Conservation (phyloP, 2,797 vertebrate genomes). For the Brachyrhaphis roseni region DNA sequence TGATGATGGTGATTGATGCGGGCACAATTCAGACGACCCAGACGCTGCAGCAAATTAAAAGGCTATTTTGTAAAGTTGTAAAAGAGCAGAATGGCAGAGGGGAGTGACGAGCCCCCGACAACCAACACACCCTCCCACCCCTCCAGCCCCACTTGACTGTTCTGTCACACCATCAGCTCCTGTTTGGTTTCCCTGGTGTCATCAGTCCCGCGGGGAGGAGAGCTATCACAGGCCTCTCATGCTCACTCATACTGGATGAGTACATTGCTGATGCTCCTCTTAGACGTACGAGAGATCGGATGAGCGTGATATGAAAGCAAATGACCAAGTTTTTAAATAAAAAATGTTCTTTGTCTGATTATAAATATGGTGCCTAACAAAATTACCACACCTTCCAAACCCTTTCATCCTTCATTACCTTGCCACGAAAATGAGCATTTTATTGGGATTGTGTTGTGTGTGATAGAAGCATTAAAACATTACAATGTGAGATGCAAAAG, state of each 20-base stretch:
- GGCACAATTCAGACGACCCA: conserved; percentile 86
- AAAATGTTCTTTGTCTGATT: background rate
- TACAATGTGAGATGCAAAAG: background rate
- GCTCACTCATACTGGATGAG: conserved; percentile 51
- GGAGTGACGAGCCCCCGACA: conserved; percentile 40
- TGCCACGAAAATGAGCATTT: background rate
- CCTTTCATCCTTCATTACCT: background rate
- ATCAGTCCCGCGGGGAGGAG: conserved; percentile 72
- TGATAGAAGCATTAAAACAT: background rate
- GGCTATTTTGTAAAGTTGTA: conserved; percentile 93
- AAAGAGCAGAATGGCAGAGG: conserved; percentile 83
- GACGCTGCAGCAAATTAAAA: conserved; percentile 94
- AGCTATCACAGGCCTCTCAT: conserved; percentile 74
- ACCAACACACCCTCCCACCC: conserved; percentile 18
- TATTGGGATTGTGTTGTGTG: background rate
- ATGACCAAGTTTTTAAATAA: conserved; percentile 10
- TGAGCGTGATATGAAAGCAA: conserved; percentile 22
- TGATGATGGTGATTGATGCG: conserved; percentile 92
- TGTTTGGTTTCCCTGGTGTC: conserved; percentile 79
- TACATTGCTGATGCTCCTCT: conserved; percentile 38
- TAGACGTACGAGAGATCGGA: conserved; percentile 43
- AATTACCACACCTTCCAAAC: background rate
- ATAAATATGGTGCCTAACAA: background rate
- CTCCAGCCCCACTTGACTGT: conserved; percentile 34
- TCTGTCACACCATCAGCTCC: conserved; percentile 71